A percentile compares a stretch with the other conserved stretches of the same genome.
Conservation (phyloP, 2,113 vertebrate species). For the Camelus dromedarius region DNA sequence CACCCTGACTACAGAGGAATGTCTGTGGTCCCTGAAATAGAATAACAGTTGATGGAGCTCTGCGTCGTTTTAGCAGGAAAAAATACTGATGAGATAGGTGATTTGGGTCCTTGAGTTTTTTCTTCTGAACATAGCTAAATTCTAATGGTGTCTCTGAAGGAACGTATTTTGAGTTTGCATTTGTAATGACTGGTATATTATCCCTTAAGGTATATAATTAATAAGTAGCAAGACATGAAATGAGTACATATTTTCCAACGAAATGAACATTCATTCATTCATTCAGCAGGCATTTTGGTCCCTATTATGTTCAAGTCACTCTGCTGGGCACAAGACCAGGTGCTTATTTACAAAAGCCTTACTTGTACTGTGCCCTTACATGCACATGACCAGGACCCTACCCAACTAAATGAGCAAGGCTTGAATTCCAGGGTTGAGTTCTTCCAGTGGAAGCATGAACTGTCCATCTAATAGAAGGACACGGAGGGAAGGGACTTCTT, state of each 20-base stretch:
- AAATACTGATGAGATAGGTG: not conserved
- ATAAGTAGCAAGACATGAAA: not conserved
- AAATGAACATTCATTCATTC: constrained; percentile 15
- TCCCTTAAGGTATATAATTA: constrained; percentile 2
- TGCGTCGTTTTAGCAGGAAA: constrained; percentile 12
- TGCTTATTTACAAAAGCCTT: not conserved
- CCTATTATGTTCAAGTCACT: not conserved
- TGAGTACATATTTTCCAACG: not conserved
- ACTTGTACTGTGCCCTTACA: not conserved
- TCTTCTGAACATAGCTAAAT: not conserved
- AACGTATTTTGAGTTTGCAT: constrained; percentile 47
- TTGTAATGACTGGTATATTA: not conserved
- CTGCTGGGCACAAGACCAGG: not conserved
- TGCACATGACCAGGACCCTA: not conserved
- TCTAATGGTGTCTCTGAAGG: constrained; percentile 19
- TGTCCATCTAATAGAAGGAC: not conserved
- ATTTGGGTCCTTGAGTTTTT: not conserved
- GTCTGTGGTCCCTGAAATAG: not conserved
- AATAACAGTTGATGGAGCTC: not conserved
- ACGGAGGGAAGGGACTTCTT: not conserved
- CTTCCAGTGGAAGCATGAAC: not conserved
- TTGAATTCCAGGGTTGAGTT: not conserved
- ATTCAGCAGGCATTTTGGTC: constrained; percentile 9
- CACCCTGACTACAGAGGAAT: not conserved
- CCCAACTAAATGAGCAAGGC: not conserved